Evolutionary conservation across 2,113 vertebrate genomes (phyloP), one percentile per base, ranked within the genome.

Genomic region (Phyllopteryx taeniolatus): DNA sequence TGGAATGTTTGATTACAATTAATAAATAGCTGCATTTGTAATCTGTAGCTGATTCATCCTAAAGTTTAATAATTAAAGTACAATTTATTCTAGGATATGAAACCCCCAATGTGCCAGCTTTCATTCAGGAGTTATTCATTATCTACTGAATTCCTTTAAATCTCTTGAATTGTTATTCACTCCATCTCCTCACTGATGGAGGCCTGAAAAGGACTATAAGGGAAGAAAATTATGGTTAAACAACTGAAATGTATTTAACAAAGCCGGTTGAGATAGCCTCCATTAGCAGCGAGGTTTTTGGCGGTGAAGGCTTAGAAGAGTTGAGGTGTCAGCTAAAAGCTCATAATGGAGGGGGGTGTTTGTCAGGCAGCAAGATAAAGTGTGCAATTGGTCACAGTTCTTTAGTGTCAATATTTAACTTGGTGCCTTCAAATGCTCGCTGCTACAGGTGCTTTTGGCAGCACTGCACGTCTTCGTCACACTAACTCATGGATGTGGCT

Each of bases 291-390:
- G 73, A 70, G 83, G 75, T 80, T 74, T 82, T 77, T 22, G 80
- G 46, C 74, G 74, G 71, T 15, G 46, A 77, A 73, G 71, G 80
- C 73, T 76, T 73, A 62, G 77, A 75, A n/a, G 35, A 42, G 42
- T 65, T 12, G 83, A 77, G 85, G 79, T 83, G 85, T 82, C 79
- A 78, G 80, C 84, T 89, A 88, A 86, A 84, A 87, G 81, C 81
- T 74, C 69, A 71, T 81, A 85, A 84, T 88, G 79, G 81, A 83
- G 64, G 3, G 47, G 56, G 72, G 72, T 75, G 73, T 87, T 83
- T 85, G 79, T 80, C 79, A 78, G 76, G 53, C 70, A 74, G 75
- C 54, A 84, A 85, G 78, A 86, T 83, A 83, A 90, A 78, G 71
- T 74, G 74, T 80, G 71, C 89, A 89, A 89, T 88, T 87, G 83